phyloP scores from a whole-genome alignment of 2,113 vertebrate genomes.

The western clawed frog (Xenopus tropicalis) region DNA sequence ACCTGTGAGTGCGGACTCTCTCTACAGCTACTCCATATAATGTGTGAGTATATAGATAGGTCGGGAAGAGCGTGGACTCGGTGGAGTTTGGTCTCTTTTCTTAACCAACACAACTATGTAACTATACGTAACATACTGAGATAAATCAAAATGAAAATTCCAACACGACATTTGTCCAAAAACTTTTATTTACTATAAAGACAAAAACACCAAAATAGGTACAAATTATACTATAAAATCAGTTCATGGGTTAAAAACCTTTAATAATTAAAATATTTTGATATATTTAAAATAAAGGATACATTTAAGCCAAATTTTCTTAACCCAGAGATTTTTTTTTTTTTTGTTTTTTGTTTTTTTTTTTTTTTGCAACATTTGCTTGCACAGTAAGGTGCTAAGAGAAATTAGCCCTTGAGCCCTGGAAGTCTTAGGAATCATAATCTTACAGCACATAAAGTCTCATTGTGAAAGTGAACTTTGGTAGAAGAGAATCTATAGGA shows the following conservation, averaged over 20 bases:
- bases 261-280: conserved; percentile 85
- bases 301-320: conserved; percentile 83
- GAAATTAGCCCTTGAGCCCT: conserved; percentile 88
- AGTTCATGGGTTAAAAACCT: conserved; percentile 87
- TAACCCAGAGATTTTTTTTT: conserved; percentile 78
- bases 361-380: conserved; percentile 71
- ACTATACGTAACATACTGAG: too few relatives aligned
- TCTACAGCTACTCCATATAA: too few relatives aligned
- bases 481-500: conserved; percentile 91
- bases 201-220: conserved; percentile 84
- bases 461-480: conserved; percentile 89
- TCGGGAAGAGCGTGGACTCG: too few relatives aligned
- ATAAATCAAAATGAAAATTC: too few relatives aligned
- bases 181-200: conserved; percentile 91
- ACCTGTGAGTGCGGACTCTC: too few relatives aligned
- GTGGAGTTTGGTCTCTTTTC: too few relatives aligned
- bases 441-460: conserved; percentile 81
- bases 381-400: conserved; percentile 88
- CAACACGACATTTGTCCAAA: conserved; percentile 64
- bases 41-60: too few relatives aligned
- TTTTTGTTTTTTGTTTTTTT: conserved; percentile 44
- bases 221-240: conserved; percentile 88
- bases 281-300: conserved; percentile 88
- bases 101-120: too few relatives aligned
- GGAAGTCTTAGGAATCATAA: conserved; percentile 82